A percentile compares a stretch with the other conserved stretches of the same genome.
Conservation (phyloP, 2,113 vertebrate species). For the Probosciger aterrimus region DNA sequence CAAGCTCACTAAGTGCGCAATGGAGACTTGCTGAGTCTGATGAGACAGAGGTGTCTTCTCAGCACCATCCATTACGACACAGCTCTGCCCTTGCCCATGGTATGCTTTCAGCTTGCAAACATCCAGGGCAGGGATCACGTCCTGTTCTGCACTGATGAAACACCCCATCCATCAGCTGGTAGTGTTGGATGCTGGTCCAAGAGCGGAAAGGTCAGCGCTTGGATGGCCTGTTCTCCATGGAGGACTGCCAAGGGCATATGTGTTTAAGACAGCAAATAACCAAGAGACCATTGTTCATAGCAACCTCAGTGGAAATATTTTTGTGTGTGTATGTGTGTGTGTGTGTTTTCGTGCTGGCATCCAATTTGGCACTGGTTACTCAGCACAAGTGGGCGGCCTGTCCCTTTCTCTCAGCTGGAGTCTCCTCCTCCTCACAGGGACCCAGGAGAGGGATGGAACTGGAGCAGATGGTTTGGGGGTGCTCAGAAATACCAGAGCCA, state of each 20-base stretch:
- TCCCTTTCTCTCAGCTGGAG: slow-evolving; percentile 60
- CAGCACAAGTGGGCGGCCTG: slow-evolving; percentile 63
- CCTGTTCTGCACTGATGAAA: neutral
- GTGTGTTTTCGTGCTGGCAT: slow-evolving; percentile 40
- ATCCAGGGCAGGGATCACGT: neutral
- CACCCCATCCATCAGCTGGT: neutral
- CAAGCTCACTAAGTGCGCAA: neutral
- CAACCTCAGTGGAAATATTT: slow-evolving; percentile 55
- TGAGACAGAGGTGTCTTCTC: neutral
- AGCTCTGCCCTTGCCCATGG: neutral
- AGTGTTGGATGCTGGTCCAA: accelerated
- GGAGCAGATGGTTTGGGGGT: slow-evolving; percentile 64
- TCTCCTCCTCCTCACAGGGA: slow-evolving; percentile 52
- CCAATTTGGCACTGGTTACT: slow-evolving; percentile 64
- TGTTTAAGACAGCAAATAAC: slow-evolving; percentile 1
- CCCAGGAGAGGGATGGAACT: slow-evolving; percentile 6
- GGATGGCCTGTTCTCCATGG: neutral
- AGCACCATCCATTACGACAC: accelerated
- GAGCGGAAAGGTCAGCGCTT: neutral
- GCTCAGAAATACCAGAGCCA: slow-evolving; percentile 10
- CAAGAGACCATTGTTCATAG: slow-evolving; percentile 41
- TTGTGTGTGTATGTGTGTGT: neutral
- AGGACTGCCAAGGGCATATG: neutral
- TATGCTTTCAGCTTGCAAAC: neutral
- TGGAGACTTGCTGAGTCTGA: neutral